These are phyloP conservation scores for Cremastinae sp. DNA, from an alignment of 2,888 invertebrate species.

Conservation along the genomic window DNA sequence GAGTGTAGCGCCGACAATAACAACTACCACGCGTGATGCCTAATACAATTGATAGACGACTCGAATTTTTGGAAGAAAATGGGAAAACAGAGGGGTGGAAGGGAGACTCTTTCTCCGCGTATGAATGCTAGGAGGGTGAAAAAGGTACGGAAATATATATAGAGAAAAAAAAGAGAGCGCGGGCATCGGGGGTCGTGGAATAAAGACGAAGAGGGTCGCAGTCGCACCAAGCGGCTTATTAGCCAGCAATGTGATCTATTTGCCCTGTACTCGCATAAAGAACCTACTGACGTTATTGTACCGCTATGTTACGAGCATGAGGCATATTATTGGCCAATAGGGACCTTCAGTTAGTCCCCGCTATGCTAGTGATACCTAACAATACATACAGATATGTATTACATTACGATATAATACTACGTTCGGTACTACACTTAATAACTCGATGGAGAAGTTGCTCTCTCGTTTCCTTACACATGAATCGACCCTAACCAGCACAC, in stretches of 20 bases:
- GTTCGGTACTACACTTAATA: slow-evolving; percentile 44
- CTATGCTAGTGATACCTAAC: slow-evolving; percentile 47
- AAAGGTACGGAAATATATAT: slow-evolving; percentile 28
- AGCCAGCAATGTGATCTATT: slow-evolving; percentile 80
- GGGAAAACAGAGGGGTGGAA: slow-evolving; percentile 70
- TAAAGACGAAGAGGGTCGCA: slow-evolving; percentile 61
- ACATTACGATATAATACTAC: slow-evolving; percentile 31
- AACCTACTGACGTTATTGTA: slow-evolving; percentile 76
- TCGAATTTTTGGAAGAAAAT: slow-evolving; percentile 76
- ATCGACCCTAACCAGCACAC: slow-evolving; percentile 52
- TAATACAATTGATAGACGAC: slow-evolving; percentile 77
- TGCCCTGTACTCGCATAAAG: slow-evolving; percentile 78
- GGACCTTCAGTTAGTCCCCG: slow-evolving; percentile 74
- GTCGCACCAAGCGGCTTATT: slow-evolving; percentile 78
- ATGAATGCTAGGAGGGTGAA: slow-evolving; percentile 52
- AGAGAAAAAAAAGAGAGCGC: slow-evolving; percentile 50
- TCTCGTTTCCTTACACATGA: slow-evolving; percentile 19
- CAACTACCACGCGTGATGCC: slow-evolving; percentile 66
- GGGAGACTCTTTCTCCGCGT: slow-evolving; percentile 39
- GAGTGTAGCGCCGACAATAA: slow-evolving; percentile 40
- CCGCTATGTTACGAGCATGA: slow-evolving; percentile 76
- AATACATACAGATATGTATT: slow-evolving; percentile 54
- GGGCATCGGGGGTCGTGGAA: slow-evolving; percentile 52
- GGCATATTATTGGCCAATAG: slow-evolving; percentile 78
- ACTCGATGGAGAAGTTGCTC: slow-evolving; percentile 34